phyloP scores from a whole-genome alignment of 2,888 invertebrate species.

The Mimachlamys varia region DNA sequence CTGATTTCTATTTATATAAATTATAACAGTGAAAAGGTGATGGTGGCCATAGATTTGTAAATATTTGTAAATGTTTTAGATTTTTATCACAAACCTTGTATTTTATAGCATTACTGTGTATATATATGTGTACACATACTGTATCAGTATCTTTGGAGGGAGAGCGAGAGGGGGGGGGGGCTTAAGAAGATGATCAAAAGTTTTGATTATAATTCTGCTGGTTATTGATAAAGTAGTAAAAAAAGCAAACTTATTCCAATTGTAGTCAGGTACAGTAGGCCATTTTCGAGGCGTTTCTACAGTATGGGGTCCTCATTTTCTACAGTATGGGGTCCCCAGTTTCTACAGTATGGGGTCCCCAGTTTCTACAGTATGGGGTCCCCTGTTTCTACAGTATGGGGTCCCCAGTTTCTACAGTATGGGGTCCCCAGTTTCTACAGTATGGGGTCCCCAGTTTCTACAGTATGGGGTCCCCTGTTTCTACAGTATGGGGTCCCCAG shows the following conservation, averaged over 20 bases:
- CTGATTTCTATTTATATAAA: no score
- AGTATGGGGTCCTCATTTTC: not conserved
- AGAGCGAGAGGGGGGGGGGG: no score
- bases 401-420: not conserved
- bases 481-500: not conserved
- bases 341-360: not conserved
- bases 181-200: not conserved
- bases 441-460: not conserved
- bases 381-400: not conserved
- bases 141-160: no score
- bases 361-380: not conserved
- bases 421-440: not conserved
- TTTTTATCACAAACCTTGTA: no score
- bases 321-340: not conserved
- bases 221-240: not conserved
- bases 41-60: no score
- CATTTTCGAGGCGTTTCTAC: no score
- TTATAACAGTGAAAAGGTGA: no score
- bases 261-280: no score
- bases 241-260: no score
- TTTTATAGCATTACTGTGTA: no score
- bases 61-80: no score
- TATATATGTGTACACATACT: no score
- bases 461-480: not conserved
- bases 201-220: not conserved